These are phyloP conservation scores for Theristus sp. DNA, from an alignment of 2,888 invertebrate genomes.

Conservation along the genomic window DNA sequence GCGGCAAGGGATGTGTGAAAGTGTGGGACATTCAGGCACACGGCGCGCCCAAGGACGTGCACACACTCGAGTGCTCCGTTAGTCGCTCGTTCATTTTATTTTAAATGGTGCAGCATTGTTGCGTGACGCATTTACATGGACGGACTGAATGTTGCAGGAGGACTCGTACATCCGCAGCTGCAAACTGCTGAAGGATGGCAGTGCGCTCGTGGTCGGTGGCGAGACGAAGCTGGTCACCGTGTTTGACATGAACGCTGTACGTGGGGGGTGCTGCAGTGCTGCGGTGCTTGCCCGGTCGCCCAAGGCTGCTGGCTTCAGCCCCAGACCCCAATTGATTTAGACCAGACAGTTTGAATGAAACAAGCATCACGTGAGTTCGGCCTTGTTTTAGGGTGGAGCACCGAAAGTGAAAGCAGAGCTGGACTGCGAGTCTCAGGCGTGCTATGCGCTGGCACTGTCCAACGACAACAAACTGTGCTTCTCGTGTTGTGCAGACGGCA, in stretches of 20 bases:
- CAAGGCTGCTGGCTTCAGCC: too few relatives aligned
- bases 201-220: conserved; percentile 84
- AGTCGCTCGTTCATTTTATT: conserved; percentile 29
- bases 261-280: background rate
- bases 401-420: conserved; percentile 53
- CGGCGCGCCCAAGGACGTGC: background rate
- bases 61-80: background rate
- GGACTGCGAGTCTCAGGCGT: conserved; percentile 74
- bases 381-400: background rate
- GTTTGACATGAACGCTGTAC: conserved; percentile 56
- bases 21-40: conserved; percentile 53
- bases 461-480: conserved; percentile 91
- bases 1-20: conserved; percentile 78
- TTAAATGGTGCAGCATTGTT: background rate
- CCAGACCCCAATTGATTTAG: background rate
- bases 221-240: conserved; percentile 85
- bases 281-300: too few relatives aligned
- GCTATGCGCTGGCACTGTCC: conserved; percentile 87
- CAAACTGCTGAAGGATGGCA: conserved; percentile 75
- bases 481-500: conserved; percentile 89
- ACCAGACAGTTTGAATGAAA: too few relatives aligned
- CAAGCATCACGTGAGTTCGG: background rate
- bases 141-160: conserved; percentile 55
- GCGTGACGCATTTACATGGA: conserved; percentile 1
- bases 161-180: conserved; percentile 93